Conservation (phyloP, 2,113 vertebrate genomes). For the Rhinoderma darwinii region DNA sequence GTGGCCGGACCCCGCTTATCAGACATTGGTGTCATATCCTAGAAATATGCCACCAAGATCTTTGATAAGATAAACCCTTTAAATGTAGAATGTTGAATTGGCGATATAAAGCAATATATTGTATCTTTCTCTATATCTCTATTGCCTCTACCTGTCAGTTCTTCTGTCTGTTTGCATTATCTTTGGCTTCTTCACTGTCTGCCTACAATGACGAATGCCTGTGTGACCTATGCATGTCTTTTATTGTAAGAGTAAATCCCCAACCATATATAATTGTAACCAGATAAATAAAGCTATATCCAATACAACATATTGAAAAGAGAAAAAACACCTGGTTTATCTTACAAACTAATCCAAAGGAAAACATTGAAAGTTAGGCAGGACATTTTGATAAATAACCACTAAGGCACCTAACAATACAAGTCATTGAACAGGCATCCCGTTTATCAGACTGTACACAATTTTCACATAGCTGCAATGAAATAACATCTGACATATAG, state of each 20-base stretch:
- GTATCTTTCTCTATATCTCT: not conserved
- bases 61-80: not conserved
- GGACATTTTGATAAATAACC: conserved; percentile 40
- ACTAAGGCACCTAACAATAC: not conserved
- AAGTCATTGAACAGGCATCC: conserved; percentile 36
- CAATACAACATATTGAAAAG: not conserved
- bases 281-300: conserved; percentile 14
- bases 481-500: conserved; percentile 56
- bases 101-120: not conserved
- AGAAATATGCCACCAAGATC: too few species aligned
- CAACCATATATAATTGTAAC: conserved; percentile 17
- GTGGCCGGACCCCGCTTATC: too few species aligned
- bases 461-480: conserved; percentile 38
- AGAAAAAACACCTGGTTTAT: conserved; percentile 45
- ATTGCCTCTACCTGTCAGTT: not conserved
- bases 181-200: not conserved
- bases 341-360: conserved; percentile 17
- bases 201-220: not conserved
- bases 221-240: not conserved
- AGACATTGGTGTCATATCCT: too few species aligned
- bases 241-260: conserved; percentile 24
- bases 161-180: not conserved
- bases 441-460: conserved; percentile 41
- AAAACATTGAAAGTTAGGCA: conserved; percentile 21
- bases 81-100: not conserved